Evolutionary conservation across 2,113 vertebrate species (phyloP).

Genomic region (Pica pica): DNA sequence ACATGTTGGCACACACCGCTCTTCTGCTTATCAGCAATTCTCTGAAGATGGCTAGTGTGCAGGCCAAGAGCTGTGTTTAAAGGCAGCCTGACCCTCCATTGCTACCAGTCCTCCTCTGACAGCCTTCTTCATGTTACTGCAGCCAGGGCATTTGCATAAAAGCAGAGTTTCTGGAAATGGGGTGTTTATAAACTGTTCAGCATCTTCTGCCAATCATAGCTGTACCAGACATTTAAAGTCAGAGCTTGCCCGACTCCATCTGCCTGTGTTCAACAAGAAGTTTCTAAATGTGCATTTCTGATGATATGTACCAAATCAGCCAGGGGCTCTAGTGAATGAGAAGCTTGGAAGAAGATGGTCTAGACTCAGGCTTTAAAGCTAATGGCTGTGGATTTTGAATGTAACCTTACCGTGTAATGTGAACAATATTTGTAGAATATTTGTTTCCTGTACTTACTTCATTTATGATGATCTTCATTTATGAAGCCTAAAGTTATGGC

Average conservation of each 20-base stretch:
- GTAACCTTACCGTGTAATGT: neutral
- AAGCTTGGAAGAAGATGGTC: neutral
- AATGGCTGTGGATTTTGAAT: neutral
- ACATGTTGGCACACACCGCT: rapidly evolving
- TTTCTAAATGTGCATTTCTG: neutral
- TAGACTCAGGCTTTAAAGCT: neutral
- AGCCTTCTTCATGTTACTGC: neutral
- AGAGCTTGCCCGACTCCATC: neutral
- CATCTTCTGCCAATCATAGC: neutral
- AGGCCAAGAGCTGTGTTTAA: neutral
- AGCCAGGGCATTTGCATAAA: neutral
- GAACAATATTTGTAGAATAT: neutral
- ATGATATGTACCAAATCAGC: rapidly evolving
- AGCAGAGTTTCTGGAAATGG: neutral
- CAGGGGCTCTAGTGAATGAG: neutral
- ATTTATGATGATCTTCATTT: neutral
- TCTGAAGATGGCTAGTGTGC: neutral
- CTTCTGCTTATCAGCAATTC: neutral
- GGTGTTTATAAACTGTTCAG: neutral
- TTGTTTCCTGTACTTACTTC: neutral
- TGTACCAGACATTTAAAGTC: neutral
- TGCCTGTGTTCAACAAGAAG: neutral
- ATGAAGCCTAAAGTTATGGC: neutral
- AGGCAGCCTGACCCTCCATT: neutral
- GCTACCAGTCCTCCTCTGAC: neutral